Evolutionary conservation across 2,888 invertebrate genomes (phyloP), one percentile per base, ranked within the genome.

Genomic region (Andrena flavipes): DNA sequence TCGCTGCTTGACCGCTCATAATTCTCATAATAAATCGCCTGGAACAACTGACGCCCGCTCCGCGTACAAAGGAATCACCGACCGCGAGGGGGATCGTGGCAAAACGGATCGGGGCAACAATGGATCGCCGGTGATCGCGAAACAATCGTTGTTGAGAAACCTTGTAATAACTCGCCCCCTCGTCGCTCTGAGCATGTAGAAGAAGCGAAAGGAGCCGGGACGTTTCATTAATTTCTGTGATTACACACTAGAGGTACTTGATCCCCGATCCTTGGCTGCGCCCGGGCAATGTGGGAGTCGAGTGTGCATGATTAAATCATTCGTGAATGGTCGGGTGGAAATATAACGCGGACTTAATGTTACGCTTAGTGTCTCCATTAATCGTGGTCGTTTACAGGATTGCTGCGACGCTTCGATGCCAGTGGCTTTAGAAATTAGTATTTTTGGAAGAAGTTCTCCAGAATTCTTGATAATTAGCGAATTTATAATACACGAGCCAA

Each of bases 1-100:
- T 80, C 83, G 76, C 80, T 81, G 78, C 82, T 69, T 87, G 90
- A 85, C 87, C 87, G 87, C 90, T 92, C 90, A 91, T 92, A 92
- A 93, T 92, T 94, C 92, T 93, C 91, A 90, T 93, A 93, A 93
- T 94, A 94, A 93, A 94, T 94, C 91, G 92, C 90, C 83, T 88
- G 84, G 84, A 90, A 91, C 88, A 85, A 88, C 84, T 85, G 85
- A 89, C 86, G 84, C 77, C 82, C 86, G 84, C 64, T 82, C 78
- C 85, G 84, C 76, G 85, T 88, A 86, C 86, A 87, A 88, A 88
- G 77, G 84, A 69, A 86, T 86, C 71, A 87, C 85, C 86, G 84
- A 77, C 81, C 79, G 71, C 60, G 69, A 80, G 81, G 87, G 75
- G 79, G 73, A 82, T 80, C 82, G 77, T 1, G 20, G 59, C 23